Percentiles rank a stretch among this genome's conserved stretches.
phyloP scores from a whole-genome alignment of 2,113 vertebrate species.

The Dromiciops gliroides region DNA sequence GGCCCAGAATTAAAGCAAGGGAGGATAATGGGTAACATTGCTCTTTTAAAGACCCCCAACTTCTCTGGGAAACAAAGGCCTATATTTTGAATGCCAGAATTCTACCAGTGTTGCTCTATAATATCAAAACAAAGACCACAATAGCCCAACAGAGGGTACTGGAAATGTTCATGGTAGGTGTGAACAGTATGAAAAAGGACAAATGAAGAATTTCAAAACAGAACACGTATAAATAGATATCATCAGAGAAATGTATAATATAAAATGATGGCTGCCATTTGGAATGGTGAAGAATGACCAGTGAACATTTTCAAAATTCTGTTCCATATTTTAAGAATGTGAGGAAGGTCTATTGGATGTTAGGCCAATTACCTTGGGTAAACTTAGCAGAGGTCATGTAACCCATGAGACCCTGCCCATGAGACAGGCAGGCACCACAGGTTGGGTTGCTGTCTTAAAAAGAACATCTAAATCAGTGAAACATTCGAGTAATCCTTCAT shows the following conservation, averaged over 20 bases:
- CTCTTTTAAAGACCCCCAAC: neutral
- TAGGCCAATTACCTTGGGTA: neutral
- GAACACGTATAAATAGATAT: neutral
- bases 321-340: neutral
- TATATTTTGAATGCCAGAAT: neutral
- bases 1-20: neutral
- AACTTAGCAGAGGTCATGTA: neutral
- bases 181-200: neutral
- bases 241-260: neutral
- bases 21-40: neutral
- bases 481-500: neutral
- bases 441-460: neutral
- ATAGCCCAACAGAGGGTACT: neutral
- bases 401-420: too few species aligned
- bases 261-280: neutral
- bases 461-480: neutral
- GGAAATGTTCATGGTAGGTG: neutral
- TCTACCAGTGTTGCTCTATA: neutral
- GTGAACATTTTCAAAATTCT: neutral
- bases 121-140: neutral
- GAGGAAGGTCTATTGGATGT: neutral
- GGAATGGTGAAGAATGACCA: neutral
- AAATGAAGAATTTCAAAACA: neutral
- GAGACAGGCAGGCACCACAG: neutral
- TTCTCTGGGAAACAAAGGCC: neutral